Conservation (phyloP, 2,113 vertebrate genomes). For the Odontophorus gujanensis region DNA sequence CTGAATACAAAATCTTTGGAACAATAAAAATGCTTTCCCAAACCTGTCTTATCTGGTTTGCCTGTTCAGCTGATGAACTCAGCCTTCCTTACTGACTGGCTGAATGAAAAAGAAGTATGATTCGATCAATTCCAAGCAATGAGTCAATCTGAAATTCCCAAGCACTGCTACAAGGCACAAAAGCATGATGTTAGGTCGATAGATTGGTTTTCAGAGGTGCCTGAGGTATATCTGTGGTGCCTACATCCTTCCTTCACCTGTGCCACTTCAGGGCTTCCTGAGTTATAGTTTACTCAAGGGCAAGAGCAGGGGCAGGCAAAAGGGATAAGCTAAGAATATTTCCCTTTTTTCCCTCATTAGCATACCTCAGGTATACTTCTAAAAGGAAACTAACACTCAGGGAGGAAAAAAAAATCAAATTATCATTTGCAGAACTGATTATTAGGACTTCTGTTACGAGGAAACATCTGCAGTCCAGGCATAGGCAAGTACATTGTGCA, state of each 20-base stretch:
- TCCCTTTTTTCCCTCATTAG: background rate
- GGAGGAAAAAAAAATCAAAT: no score
- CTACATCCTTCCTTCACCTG: background rate
- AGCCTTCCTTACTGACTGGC: background rate
- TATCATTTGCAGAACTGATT: background rate
- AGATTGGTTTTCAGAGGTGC: background rate
- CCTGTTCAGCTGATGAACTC: background rate
- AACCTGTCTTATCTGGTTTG: background rate
- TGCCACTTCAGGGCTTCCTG: background rate
- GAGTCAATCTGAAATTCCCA: background rate
- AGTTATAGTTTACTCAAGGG: background rate
- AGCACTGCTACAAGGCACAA: background rate
- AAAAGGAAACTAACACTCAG: background rate
- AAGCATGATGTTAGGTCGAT: background rate
- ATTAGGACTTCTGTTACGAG: background rate
- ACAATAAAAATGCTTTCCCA: slow-evolving; percentile 17
- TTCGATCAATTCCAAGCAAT: background rate
- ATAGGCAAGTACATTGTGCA: background rate
- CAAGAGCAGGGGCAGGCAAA: background rate
- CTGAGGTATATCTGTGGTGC: background rate
- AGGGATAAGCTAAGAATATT: background rate
- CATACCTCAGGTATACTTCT: background rate
- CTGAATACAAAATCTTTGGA: slow-evolving; percentile 28
- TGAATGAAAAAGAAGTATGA: background rate
- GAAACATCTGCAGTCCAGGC: background rate